Evolutionary conservation across 2,797 vertebrate genomes (phyloP).

Genomic region (Galago senegalensis): DNA sequence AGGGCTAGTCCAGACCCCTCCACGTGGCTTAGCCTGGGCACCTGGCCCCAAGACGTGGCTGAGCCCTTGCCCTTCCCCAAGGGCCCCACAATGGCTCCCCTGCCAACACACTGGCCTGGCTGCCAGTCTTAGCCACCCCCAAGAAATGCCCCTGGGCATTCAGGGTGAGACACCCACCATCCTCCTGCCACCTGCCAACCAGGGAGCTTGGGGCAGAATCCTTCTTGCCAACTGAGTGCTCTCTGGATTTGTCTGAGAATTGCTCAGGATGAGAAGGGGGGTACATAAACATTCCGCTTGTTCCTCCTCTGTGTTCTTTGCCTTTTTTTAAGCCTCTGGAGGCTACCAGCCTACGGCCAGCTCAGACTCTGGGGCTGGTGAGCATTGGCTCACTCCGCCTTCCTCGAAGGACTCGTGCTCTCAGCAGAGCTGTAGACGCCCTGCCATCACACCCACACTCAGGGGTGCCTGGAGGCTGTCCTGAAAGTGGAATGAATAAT

Average conservation of each 20-base stretch:
- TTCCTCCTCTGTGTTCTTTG: constrained; percentile 77
- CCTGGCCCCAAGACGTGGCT: constrained; percentile 42
- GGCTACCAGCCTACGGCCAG: constrained; percentile 81
- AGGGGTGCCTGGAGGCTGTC: constrained; percentile 91
- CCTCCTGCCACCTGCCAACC: constrained; percentile 40
- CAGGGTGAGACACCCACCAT: neutral
- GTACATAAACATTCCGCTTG: constrained; percentile 26
- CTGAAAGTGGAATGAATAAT: constrained; percentile 92
- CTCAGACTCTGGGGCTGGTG: constrained; percentile 80
- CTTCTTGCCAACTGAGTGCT: constrained; percentile 25
- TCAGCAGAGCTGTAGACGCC: constrained; percentile 78
- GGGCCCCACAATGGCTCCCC: neutral
- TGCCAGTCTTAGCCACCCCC: constrained; percentile 15
- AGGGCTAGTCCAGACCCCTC: neutral
- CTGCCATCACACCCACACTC: constrained; percentile 79
- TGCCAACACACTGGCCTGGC: constrained; percentile 69
- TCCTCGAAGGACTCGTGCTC: constrained; percentile 81
- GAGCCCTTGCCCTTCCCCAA: constrained; percentile 45
- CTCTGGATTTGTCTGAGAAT: constrained; percentile 70
- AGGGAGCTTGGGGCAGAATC: constrained; percentile 28
- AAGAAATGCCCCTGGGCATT: constrained; percentile 67
- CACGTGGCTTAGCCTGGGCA: constrained; percentile 71
- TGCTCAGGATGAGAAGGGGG: constrained; percentile 58
- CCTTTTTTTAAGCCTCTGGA: constrained; percentile 83
- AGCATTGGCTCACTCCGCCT: constrained; percentile 81